phyloP scores from a whole-genome alignment of 2,113 vertebrate species.

The Psophia crepitans region DNA sequence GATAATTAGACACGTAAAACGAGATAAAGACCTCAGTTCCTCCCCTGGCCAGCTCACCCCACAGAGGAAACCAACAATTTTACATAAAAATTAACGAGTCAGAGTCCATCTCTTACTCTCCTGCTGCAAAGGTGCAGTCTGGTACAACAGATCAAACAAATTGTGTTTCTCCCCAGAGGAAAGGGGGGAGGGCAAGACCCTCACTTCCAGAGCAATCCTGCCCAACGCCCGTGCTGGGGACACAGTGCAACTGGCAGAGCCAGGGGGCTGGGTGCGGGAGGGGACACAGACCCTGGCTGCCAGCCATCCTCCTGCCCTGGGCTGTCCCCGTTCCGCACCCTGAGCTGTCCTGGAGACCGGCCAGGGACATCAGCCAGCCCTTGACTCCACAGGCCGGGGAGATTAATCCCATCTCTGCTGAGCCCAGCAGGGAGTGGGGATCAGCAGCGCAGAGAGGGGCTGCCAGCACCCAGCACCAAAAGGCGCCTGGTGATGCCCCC shows the following conservation, averaged over 20 bases:
- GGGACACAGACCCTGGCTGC: not conserved
- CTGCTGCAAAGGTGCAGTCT: not conserved
- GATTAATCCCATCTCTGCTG: not conserved
- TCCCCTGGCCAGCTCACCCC: not conserved
- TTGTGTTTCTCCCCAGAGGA: not conserved
- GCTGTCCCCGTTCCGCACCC: not conserved
- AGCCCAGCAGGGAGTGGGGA: not conserved
- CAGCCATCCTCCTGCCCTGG: not conserved
- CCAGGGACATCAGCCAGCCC: not conserved
- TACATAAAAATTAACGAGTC: not conserved
- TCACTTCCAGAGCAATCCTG: not conserved
- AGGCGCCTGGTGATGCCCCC: accelerated
- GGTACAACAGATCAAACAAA: not conserved
- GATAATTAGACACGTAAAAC: not conserved
- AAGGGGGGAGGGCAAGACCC: not conserved
- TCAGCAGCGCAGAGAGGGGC: not conserved
- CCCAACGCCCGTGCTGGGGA: accelerated
- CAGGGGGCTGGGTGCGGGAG: accelerated
- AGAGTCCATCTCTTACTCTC: not conserved
- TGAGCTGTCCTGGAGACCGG: not conserved
- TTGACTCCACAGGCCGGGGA: not conserved
- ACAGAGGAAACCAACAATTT: not conserved
- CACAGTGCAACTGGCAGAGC: accelerated
- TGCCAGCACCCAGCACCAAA: not conserved
- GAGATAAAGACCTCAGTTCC: not conserved